Conservation (phyloP, 2,113 vertebrate genomes). For the Trinectes maculatus region DNA sequence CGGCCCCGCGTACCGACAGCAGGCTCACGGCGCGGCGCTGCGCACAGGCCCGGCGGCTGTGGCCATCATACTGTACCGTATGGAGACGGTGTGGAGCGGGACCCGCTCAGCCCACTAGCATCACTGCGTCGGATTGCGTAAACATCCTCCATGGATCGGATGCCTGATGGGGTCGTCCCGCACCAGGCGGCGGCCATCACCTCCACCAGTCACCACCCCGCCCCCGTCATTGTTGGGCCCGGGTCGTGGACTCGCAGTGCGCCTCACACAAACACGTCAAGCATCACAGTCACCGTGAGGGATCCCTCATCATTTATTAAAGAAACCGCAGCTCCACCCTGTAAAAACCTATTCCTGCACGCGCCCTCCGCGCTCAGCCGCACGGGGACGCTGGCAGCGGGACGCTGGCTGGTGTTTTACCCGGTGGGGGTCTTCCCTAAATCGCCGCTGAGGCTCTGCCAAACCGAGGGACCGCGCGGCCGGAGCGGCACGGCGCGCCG, state of each 20-base stretch:
- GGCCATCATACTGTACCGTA: constrained; percentile 29
- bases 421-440: constrained; percentile 31
- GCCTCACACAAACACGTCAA: background rate
- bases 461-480: constrained; percentile 47
- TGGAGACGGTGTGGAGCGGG: background rate
- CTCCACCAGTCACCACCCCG: constrained; percentile 30
- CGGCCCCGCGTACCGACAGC: constrained; percentile 8
- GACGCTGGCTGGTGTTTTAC: constrained; percentile 9
- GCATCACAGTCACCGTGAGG: constrained; percentile 47
- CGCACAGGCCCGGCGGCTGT: constrained; percentile 26
- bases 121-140: constrained; percentile 69
- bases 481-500: constrained; percentile 58
- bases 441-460: constrained; percentile 41
- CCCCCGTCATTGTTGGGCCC: constrained; percentile 33
- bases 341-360: constrained; percentile 32
- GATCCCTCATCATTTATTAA: constrained; percentile 77
- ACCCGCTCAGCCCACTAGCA: constrained; percentile 51
- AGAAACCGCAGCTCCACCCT: constrained; percentile 77
- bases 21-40: constrained; percentile 13
- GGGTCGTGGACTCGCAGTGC: background rate
- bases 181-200: constrained; percentile 47
- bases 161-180: constrained; percentile 47
- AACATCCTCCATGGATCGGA: constrained; percentile 57
- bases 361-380: background rate
- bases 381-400: background rate